Base-by-base conservation (phyloP, 2,113 vertebrate genomes). In the Corynorhinus townsendii region DNA sequence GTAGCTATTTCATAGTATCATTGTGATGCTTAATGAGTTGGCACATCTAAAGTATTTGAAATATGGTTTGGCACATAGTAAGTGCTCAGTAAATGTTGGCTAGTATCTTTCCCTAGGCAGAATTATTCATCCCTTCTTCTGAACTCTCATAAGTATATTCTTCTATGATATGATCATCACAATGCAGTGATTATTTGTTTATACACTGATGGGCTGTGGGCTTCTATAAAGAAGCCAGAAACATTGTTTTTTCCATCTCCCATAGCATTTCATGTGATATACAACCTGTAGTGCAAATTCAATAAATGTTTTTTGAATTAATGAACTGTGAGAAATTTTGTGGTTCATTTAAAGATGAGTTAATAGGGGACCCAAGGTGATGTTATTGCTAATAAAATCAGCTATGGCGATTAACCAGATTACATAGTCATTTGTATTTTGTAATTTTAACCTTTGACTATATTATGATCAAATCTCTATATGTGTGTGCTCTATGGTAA, bases 321-420 rank as follows among this genome's bases (percentile, higher is more conserved):
- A 80, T 95, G 56, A 95, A 17, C 30, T 52, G 5, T 59, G 82
- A 56, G 33, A 75, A 79, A 82, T 49, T 90, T 82, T 95, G 66
- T 88, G 73, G 59, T 87, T 93, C 73, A 92, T 72, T 92, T 92
- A 90, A 92, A 79, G 47, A n/a, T 93, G 30, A 82, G 73, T 94
- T 87, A 89, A 93, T 69, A 86, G 69, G 28, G 56, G 14, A 26
- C 17, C 30, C 28, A 82, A 94, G 40, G 69, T 91, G 62, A 90
- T 73, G 16, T 80, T 83, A 81, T 76, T 95, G 66, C 73, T 90
- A 76, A 91, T 90, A 91, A 95, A 93, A 88, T 81, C 56, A 62
- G 30, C n/a, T 75, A 11, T 73, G 35, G 24, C 84, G 17, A 15
- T 75, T 91, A 93, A 83, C 24, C 9, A 84, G 86, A 92, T 94